Evolutionary conservation across 2,888 invertebrate species (phyloP).

Genomic region (Pediacus dermestoides): DNA sequence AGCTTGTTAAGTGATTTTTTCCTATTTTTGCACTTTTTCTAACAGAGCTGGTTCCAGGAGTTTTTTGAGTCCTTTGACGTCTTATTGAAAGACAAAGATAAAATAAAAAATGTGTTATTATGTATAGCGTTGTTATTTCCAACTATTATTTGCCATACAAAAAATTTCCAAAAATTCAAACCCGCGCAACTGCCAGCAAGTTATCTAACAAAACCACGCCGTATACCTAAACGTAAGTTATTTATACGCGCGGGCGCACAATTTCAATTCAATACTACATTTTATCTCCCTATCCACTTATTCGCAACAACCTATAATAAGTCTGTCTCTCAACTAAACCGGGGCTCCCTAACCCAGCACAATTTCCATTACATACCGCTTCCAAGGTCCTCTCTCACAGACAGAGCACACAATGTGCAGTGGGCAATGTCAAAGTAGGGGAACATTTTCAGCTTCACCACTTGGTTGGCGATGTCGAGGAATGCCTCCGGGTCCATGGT

Average conservation of each 20-base stretch:
- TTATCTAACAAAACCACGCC: not conserved
- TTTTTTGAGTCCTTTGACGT: no score
- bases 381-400: constrained; percentile 93
- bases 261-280: not conserved
- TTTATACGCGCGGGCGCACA: constrained; percentile 1
- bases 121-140: no score
- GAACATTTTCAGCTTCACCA: constrained; percentile 98
- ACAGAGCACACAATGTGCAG: constrained; percentile 89
- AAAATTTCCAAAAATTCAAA: not conserved
- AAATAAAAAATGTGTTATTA: no score
- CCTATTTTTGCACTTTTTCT: no score
- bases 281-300: no score
- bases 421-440: constrained; percentile 99
- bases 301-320: no score
- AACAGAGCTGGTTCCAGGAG: no score
- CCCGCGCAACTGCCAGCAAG: no score
- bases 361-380: constrained; percentile 62
- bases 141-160: no score
- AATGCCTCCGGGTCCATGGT: constrained; percentile 94
- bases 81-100: no score
- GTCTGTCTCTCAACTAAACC: no score
- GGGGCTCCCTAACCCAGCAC: constrained; percentile 10
- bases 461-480: constrained; percentile 96
- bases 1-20: no score
- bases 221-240: not conserved